Conservation (phyloP, 2,888 invertebrate genomes). For the Temnothorax unifasciatus region DNA sequence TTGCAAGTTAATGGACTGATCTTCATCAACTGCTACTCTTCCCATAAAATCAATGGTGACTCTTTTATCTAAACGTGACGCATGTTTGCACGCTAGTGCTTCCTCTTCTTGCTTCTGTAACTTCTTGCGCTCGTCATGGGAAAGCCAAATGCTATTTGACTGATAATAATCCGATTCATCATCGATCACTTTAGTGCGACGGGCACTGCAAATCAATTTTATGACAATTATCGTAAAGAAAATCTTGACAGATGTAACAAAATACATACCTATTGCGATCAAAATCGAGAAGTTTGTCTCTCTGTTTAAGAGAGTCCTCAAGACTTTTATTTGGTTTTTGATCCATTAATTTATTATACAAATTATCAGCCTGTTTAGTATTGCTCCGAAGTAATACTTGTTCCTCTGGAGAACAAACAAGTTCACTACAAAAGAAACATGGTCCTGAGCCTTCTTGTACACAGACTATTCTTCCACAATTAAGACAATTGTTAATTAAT, state of each 20-base stretch:
- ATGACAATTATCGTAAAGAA: conserved; percentile 5
- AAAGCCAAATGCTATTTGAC: conserved; percentile 93
- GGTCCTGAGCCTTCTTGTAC: conserved; percentile 98
- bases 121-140: conserved; percentile 90
- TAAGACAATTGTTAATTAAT: conserved; percentile 96
- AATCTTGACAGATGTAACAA: conserved; percentile 4
- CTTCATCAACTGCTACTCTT: conserved; percentile 79
- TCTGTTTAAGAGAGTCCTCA: conserved; percentile 92
- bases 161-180: conserved; percentile 98
- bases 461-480: conserved; percentile 98
- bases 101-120: conserved; percentile 90
- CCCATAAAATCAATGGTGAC: conserved; percentile 92
- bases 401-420: conserved; percentile 94
- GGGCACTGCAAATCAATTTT: conserved; percentile 87
- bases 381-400: conserved; percentile 89
- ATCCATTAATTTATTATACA: conserved; percentile 90
- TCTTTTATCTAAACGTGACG: conserved; percentile 90
- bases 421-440: conserved; percentile 95
- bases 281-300: conserved; percentile 94
- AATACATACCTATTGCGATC: conserved; percentile 91
- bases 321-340: conserved; percentile 88
- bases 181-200: conserved; percentile 94
- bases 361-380: conserved; percentile 90
- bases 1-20: conserved; percentile 73
- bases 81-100: conserved; percentile 90